Evolutionary conservation across 2,888 invertebrate species (phyloP), one percentile per base, ranked within the genome.

Genomic region (Stenichneumon culpator): DNA sequence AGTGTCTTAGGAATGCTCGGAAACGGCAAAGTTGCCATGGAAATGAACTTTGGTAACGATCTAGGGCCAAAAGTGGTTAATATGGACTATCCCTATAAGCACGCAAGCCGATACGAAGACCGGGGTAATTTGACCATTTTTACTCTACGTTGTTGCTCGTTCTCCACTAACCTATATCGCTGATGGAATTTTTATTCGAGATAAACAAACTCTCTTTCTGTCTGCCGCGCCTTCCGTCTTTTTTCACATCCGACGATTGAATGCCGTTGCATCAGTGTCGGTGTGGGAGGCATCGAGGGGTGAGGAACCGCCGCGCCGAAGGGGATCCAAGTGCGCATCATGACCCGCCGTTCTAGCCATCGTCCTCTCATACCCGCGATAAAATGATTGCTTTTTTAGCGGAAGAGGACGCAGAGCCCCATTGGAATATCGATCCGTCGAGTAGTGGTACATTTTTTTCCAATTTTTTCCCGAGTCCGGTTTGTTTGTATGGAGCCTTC

Each of bases 341-440:
- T 36, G 32, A 22, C 36, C 16, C 50, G 73, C 22, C 3, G 52
- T 25, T 57, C 70, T 54, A 63, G 68, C 69, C 69, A 36, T 65
- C 73, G 72, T 70, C 79, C 79, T 75, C 82, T 77, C 83, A 84
- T 86, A 86, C 83, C 65, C 72, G 79, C 79, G 67, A 79, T 79
- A 79, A 83, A 83, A 73, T 86, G 85, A 87, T 87, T 83, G 87
- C 79, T 79, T 82, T 77, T 83, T 79, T 77, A 82, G 79, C 65
- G 65, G 79, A 79, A 83, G 52, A 25, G 52, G 57, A 78, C 79
- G 32, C 14, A 73, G 22, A 19, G 11, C 9, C 4, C 19, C 19
- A 14, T 47, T 57, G 57, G 25, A 22, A 25, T 22, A 57, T 36
- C 32, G 22, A 50, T 47, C 50, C 50, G 63, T 16, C 5, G 22